phyloP scores from a whole-genome alignment of 2,797 vertebrate genomes.

The Catostomus latipinnis region DNA sequence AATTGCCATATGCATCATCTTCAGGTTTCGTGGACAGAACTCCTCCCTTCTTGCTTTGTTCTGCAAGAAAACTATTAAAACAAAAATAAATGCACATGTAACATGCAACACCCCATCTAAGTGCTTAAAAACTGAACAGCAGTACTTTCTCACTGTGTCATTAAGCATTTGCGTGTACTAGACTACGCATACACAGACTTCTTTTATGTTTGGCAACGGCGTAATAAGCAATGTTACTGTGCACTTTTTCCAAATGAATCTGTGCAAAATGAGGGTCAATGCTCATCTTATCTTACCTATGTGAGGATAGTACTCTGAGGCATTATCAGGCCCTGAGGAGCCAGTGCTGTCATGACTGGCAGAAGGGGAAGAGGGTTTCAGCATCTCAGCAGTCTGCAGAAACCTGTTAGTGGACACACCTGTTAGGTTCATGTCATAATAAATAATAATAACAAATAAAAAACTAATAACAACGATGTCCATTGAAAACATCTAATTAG shows the following conservation, averaged over 20 bases:
- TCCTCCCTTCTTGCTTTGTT: constrained; percentile 88
- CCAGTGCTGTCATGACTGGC: constrained; percentile 87
- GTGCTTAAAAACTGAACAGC: too few relatives aligned
- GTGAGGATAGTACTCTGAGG: constrained; percentile 91
- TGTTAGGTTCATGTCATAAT: neutral
- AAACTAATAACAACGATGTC: too few relatives aligned
- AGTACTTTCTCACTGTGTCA: too few relatives aligned
- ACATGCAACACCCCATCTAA: neutral
- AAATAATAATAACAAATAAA: too few relatives aligned
- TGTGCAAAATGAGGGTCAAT: too few relatives aligned
- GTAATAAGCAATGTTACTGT: too few relatives aligned
- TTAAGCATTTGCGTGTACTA: too few relatives aligned
- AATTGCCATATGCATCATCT: constrained; percentile 86
- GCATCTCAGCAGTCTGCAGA: constrained; percentile 92
- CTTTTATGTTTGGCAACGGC: too few relatives aligned
- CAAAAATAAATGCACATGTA: neutral
- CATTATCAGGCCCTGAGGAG: constrained; percentile 84
- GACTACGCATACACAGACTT: too few relatives aligned
- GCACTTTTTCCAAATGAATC: too few relatives aligned
- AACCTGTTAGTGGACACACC: constrained; percentile 75
- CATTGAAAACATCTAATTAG: too few relatives aligned
- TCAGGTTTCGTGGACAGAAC: constrained; percentile 87
- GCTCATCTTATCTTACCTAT: constrained; percentile 75
- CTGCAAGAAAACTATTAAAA: constrained; percentile 85
- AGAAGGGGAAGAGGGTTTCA: constrained; percentile 91